Percentiles rank a stretch among this genome's conserved stretches.
Conservation (phyloP, 2,888 invertebrate species). For the Hyalella azteca region DNA sequence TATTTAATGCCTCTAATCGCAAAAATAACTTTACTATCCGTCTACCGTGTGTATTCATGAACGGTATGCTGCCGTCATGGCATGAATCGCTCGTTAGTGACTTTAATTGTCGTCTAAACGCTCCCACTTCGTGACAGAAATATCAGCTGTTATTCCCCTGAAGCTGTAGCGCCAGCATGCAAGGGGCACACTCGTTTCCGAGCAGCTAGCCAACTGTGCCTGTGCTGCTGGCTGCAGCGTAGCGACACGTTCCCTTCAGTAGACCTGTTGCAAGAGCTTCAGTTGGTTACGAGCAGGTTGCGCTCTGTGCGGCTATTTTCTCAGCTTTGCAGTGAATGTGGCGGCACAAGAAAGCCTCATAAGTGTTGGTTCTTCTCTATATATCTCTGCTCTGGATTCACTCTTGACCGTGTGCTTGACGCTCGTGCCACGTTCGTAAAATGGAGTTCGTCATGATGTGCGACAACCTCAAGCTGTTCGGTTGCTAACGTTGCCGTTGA, state of each 20-base stretch:
- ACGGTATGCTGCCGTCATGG: too few relatives aligned
- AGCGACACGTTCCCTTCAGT: not conserved
- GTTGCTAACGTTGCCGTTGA: not conserved
- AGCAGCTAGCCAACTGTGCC: not conserved
- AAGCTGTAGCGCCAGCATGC: not conserved
- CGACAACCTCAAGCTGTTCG: not conserved
- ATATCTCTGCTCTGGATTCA: too few relatives aligned
- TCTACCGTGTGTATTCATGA: too few relatives aligned
- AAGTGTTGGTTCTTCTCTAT: not conserved
- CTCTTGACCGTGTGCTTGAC: too few relatives aligned
- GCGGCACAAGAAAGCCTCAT: not conserved
- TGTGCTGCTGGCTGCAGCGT: not conserved
- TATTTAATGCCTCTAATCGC: too few relatives aligned
- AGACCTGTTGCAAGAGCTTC: conserved; percentile 27
- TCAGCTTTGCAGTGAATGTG: not conserved
- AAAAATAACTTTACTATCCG: too few relatives aligned
- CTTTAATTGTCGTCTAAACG: too few relatives aligned
- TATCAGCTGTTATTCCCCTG: too few relatives aligned
- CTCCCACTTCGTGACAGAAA: too few relatives aligned
- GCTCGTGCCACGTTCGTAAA: not conserved
- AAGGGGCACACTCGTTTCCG: not conserved
- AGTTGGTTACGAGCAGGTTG: not conserved
- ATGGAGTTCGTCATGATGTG: not conserved
- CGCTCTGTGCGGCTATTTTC: not conserved
- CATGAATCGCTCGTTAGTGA: too few relatives aligned